These are phyloP conservation scores for Peromyscus aztecus DNA, from an alignment of 2,797 vertebrate genomes.

Conservation along the genomic window DNA sequence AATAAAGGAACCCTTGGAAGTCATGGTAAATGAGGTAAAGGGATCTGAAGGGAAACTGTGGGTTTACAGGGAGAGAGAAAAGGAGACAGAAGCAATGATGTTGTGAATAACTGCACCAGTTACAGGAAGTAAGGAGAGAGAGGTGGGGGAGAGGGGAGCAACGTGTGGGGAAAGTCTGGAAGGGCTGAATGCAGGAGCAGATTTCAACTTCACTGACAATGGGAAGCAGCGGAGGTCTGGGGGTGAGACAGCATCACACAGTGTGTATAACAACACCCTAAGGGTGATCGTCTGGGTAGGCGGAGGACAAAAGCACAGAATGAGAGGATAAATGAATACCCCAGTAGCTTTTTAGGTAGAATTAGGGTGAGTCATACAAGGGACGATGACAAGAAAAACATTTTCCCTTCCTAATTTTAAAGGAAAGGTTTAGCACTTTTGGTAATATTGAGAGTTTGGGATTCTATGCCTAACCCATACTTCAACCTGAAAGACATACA, in stretches of 20 bases:
- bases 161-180: neutral
- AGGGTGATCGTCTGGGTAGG: neutral
- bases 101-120: too few relatives aligned
- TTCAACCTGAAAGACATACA: neutral
- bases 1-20: neutral
- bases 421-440: neutral
- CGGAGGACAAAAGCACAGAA: neutral
- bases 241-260: neutral
- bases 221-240: neutral
- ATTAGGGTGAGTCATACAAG: neutral
- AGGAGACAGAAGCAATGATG: neutral
- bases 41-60: neutral
- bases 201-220: neutral
- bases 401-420: conserved; percentile 48
- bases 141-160: neutral
- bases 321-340: neutral
- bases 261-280: neutral
- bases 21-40: neutral
- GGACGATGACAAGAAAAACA: neutral
- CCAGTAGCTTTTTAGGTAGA: neutral
- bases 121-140: neutral
- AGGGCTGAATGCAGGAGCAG: neutral
- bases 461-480: neutral
- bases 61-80: neutral
- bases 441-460: neutral